These are phyloP conservation scores for Malurus leucopterus DNA, from an alignment of 2,797 vertebrate species.

Conservation along the genomic window DNA sequence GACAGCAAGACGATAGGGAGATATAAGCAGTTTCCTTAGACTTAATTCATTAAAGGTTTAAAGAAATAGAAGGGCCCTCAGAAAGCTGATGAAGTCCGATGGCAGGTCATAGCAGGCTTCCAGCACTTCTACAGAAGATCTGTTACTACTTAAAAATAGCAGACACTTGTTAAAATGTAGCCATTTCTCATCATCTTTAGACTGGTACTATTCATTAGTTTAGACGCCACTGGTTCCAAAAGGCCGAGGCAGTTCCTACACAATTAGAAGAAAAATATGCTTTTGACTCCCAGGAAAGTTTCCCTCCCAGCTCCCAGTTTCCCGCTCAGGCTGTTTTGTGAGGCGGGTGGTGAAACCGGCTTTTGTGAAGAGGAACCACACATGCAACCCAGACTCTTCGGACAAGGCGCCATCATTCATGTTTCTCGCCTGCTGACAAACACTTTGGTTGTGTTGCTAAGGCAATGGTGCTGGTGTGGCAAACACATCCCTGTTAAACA, in stretches of 20 bases:
- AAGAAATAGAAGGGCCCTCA: neutral
- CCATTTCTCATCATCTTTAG: neutral
- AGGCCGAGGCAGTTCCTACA: neutral
- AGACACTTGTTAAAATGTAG: neutral
- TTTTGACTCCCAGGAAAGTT: conserved; percentile 1
- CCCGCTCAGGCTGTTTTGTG: neutral
- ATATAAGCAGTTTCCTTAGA: neutral
- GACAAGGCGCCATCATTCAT: conserved; percentile 20
- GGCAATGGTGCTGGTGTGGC: neutral
- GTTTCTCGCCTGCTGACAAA: conserved; percentile 16
- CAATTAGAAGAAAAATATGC: conserved; percentile 14
- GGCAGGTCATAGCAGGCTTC: neutral
- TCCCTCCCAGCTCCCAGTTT: neutral
- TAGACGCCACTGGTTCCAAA: neutral
- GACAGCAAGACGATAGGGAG: conserved; percentile 1
- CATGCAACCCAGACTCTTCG: neutral
- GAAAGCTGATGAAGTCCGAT: neutral
- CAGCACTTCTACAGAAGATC: neutral
- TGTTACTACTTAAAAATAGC: neutral
- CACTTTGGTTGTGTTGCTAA: conserved; percentile 31
- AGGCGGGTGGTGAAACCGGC: neutral
- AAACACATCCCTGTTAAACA: neutral
- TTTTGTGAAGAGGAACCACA: conserved; percentile 38
- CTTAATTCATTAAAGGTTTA: neutral
- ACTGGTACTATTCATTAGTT: neutral